A percentile compares a stretch with the other conserved stretches of the same genome.
Evolutionary conservation across 2,113 vertebrate species (phyloP).

Genomic region (Polypterus bichir): DNA sequence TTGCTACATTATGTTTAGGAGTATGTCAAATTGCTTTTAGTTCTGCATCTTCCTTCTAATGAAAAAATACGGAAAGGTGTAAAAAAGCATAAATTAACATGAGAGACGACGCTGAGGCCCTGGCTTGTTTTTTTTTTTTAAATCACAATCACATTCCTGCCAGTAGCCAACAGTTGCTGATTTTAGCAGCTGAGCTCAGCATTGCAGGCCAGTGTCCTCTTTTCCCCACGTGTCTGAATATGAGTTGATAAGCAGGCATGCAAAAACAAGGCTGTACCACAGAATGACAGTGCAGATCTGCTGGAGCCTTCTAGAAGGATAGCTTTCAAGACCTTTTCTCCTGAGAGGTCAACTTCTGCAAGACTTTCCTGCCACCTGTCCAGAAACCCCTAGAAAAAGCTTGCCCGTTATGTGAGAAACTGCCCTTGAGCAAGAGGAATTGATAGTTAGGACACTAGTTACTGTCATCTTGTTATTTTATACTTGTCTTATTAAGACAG

Average conservation of each 20-base stretch:
- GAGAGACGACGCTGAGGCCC: neutral
- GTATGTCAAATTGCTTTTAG: conserved; percentile 16
- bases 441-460: too few species aligned
- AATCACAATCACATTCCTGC: neutral
- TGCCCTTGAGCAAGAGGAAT: neutral
- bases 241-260: conserved; percentile 15
- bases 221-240: conserved; percentile 8
- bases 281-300: conserved; percentile 41
- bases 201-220: neutral
- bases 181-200: conserved; percentile 31
- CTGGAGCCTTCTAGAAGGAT: conserved; percentile 51
- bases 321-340: conserved; percentile 17
- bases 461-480: too few species aligned
- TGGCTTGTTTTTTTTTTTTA: neutral
- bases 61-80: conserved; percentile 12
- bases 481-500: too few species aligned
- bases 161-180: conserved; percentile 15
- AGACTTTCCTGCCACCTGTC: conserved; percentile 2
- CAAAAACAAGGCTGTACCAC: conserved; percentile 6
- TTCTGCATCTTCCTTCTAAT: conserved; percentile 30
- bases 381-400: neutral
- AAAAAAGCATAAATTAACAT: neutral
- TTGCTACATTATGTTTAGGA: neutral
- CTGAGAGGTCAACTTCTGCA: conserved; percentile 17
- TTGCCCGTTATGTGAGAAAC: conserved; percentile 6